phyloP scores from a whole-genome alignment of 2,888 invertebrate species.

The Gisinianus flammeolus region DNA sequence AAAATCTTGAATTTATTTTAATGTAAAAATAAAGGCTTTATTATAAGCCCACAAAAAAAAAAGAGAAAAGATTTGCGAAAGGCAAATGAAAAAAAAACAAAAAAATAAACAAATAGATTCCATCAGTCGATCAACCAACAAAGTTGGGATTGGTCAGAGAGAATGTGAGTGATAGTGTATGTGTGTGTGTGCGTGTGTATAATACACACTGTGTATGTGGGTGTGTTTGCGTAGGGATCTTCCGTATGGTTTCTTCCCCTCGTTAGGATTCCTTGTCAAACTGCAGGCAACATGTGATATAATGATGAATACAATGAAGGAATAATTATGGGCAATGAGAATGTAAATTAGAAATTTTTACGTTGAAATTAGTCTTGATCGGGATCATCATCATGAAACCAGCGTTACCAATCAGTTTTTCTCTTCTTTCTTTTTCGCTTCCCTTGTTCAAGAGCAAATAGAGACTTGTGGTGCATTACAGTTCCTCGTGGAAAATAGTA shows the following conservation, averaged over 20 bases:
- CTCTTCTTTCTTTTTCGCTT: not conserved
- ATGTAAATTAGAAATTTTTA: not conserved
- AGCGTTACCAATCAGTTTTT: too few species aligned
- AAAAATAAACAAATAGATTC: slow-evolving; percentile 19
- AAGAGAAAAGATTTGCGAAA: slow-evolving; percentile 28
- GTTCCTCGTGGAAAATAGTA: not conserved
- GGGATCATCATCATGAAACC: too few species aligned
- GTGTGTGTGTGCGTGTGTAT: not conserved
- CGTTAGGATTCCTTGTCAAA: not conserved
- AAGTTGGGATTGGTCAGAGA: slow-evolving; percentile 1
- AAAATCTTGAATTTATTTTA: slow-evolving; percentile 19
- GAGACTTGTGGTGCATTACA: too few species aligned
- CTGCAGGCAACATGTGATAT: not conserved
- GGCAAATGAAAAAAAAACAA: slow-evolving; percentile 32
- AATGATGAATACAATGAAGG: slow-evolving; percentile 19
- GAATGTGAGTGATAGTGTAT: not conserved
- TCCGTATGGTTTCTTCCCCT: not conserved
- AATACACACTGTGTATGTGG: not conserved
- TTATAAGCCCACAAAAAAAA: slow-evolving; percentile 11
- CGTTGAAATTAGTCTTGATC: too few species aligned
- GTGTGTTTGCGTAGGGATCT: not conserved
- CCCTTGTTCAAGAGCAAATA: not conserved
- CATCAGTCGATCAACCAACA: slow-evolving; percentile 4
- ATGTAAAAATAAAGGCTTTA: slow-evolving; percentile 32
- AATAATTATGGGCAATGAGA: slow-evolving; percentile 17